Conservation (phyloP, 2,113 vertebrate genomes). For the Oreochromis niloticus region DNA sequence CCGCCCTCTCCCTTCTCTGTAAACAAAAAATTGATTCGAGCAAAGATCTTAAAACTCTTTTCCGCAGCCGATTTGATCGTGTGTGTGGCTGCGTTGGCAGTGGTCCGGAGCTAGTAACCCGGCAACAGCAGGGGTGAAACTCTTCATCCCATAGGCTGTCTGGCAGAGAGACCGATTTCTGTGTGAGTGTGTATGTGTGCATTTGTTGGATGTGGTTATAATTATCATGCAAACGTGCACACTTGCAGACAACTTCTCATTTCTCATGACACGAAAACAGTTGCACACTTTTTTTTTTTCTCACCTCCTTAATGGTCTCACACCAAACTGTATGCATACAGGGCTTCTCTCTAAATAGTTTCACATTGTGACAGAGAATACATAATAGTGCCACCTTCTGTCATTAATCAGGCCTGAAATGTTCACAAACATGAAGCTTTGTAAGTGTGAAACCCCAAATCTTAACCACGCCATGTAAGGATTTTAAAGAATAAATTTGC, state of each 20-base stretch:
- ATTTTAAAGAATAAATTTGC: not conserved
- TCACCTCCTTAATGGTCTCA: not conserved
- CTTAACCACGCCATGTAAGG: not conserved
- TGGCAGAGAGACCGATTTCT: slow-evolving; percentile 21
- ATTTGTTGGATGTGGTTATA: slow-evolving; percentile 4
- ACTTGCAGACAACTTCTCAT: not conserved
- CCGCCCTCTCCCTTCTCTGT: not conserved
- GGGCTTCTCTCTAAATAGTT: not conserved
- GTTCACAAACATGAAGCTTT: not conserved
- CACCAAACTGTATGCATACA: not conserved
- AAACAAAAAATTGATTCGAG: slow-evolving; percentile 53
- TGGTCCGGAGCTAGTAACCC: slow-evolving; percentile 56
- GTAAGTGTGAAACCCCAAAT: not conserved
- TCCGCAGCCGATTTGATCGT: slow-evolving; percentile 37
- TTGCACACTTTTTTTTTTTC: not conserved
- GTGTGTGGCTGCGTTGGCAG: slow-evolving; percentile 14
- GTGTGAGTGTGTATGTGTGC: not conserved
- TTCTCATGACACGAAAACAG: not conserved
- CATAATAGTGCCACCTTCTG: not conserved
- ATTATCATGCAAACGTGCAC: not conserved
- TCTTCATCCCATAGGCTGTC: slow-evolving; percentile 61
- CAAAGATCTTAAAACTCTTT: slow-evolving; percentile 37
- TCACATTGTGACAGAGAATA: not conserved
- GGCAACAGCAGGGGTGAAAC: slow-evolving; percentile 53
- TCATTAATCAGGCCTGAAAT: slow-evolving; percentile 46